These are phyloP conservation scores for Luperina testacea DNA, from an alignment of 2,888 invertebrate species.

Conservation along the genomic window DNA sequence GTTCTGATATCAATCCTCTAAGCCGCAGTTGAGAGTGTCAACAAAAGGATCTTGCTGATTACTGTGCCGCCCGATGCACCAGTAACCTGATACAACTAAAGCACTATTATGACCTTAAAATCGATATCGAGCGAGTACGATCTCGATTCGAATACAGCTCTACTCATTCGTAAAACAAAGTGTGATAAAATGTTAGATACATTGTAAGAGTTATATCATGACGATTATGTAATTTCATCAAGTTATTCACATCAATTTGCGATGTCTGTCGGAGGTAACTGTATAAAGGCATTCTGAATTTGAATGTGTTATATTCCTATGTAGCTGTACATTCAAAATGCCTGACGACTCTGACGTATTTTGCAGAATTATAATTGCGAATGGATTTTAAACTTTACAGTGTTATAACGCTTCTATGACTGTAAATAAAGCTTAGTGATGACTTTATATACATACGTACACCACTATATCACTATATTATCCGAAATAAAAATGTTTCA, in stretches of 20 bases:
- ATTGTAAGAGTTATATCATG: constrained; percentile 40
- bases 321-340: constrained; percentile 5
- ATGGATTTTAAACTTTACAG: constrained; percentile 1
- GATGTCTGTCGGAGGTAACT: constrained; percentile 42
- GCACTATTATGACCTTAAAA: constrained; percentile 16
- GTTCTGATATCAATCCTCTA: constrained; percentile 26
- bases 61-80: constrained; percentile 44
- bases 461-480: no score
- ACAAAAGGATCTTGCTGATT: constrained; percentile 39
- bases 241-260: constrained; percentile 50
- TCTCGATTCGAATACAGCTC: constrained; percentile 15
- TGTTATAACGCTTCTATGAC: neutral
- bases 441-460: neutral
- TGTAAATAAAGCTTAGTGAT: neutral
- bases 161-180: constrained; percentile 25
- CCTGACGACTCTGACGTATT: constrained; percentile 14
- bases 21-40: constrained; percentile 35
- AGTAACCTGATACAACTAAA: constrained; percentile 26
- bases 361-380: constrained; percentile 17
- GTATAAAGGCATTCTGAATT: constrained; percentile 13
- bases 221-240: constrained; percentile 29
- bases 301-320: constrained; percentile 25
- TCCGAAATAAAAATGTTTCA: neutral
- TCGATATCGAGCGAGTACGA: constrained; percentile 15
- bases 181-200: constrained; percentile 16